A percentile compares a stretch with the other conserved stretches of the same genome.
phyloP scores from a whole-genome alignment of 2,888 invertebrate species.

The Ophion slaviceki region DNA sequence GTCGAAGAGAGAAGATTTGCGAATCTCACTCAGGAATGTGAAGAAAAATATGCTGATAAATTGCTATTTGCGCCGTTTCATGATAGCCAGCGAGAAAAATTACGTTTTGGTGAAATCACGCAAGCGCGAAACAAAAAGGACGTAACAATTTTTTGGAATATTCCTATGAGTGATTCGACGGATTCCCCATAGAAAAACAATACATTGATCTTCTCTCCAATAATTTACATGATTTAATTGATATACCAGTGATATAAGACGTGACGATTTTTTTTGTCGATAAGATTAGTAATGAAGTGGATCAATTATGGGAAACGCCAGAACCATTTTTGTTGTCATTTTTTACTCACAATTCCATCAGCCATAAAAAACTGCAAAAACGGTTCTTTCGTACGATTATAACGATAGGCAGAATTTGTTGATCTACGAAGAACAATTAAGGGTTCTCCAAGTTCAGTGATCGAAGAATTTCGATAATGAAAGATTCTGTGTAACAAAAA shows the following conservation, averaged over 20 bases:
- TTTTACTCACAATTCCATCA: not conserved
- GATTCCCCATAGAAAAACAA: not conserved
- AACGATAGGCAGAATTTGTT: not conserved
- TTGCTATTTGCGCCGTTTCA: not conserved
- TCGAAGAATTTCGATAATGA: not conserved
- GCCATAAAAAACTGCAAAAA: not conserved
- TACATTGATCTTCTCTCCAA: not conserved
- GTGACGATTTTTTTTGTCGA: no score
- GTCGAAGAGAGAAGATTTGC: slow-evolving; percentile 41
- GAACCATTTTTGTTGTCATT: no score
- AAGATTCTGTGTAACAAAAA: slow-evolving; percentile 5
- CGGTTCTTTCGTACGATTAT: not conserved
- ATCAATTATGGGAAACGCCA: no score
- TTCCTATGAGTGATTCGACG: not conserved
- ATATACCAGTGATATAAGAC: not conserved
- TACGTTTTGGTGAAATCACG: not conserved
- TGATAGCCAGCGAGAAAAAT: not conserved
- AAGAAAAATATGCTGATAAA: slow-evolving; percentile 22
- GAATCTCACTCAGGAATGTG: slow-evolving; percentile 24
- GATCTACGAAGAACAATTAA: slow-evolving; percentile 4
- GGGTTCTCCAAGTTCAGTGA: not conserved
- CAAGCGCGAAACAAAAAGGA: not conserved
- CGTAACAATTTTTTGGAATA: not conserved
- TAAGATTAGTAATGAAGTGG: no score
- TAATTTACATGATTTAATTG: not conserved